Evolutionary conservation across 2,113 vertebrate species (phyloP).

Genomic region (Laticauda colubrina): DNA sequence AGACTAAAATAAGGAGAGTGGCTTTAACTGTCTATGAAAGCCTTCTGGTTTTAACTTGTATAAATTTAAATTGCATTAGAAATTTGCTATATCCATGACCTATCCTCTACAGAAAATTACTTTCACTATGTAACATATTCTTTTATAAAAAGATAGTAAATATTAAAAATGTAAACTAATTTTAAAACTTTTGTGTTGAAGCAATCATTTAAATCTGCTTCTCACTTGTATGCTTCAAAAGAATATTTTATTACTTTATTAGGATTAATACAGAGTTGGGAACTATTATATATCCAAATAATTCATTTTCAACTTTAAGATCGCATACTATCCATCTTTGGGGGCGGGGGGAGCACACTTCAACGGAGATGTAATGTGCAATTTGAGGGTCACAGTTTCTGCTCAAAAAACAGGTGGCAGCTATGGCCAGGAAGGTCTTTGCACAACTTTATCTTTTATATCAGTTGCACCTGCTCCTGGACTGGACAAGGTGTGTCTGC

Average conservation of each 20-base stretch:
- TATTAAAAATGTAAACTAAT: accelerated
- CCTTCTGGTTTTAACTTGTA: conserved; percentile 19
- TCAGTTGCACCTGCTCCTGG: neutral
- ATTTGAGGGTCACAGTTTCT: neutral
- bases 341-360: neutral
- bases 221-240: neutral
- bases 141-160: neutral
- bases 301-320: neutral
- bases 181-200: neutral
- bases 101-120: accelerated
- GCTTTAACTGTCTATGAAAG: conserved; percentile 9
- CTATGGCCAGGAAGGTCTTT: neutral
- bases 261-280: neutral
- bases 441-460: neutral
- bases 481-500: neutral
- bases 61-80: neutral
- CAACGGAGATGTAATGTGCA: neutral
- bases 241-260: neutral
- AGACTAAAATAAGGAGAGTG: conserved; percentile 5
- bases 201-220: neutral
- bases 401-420: neutral
- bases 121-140: neutral
- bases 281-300: neutral
- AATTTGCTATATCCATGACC: neutral
- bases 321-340: neutral